Percentiles rank a stretch among this genome's conserved stretches.
phyloP scores from a whole-genome alignment of 2,888 invertebrate genomes.

The Podabrus alpinus region DNA sequence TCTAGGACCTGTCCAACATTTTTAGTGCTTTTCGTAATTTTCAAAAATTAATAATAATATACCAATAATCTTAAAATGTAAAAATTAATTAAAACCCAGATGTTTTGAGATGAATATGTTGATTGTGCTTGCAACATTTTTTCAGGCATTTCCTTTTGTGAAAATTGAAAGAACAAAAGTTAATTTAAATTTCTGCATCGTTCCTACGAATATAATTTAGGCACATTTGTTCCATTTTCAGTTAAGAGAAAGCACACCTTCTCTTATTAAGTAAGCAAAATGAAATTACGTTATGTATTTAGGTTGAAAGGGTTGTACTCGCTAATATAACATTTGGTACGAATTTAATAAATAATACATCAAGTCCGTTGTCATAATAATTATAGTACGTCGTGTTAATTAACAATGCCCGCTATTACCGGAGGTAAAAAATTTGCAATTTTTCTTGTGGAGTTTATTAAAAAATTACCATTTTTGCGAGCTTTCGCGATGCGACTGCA shows the following conservation, averaged over 20 bases:
- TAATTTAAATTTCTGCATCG: background rate
- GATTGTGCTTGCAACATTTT: no score
- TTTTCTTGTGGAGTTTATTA: background rate
- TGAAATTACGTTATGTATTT: background rate
- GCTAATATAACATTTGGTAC: background rate
- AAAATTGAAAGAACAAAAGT: background rate
- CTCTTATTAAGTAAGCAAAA: background rate
- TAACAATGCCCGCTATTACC: background rate
- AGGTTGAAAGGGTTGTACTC: background rate
- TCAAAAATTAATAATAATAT: no score
- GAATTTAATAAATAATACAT: slow-evolving; percentile 1
- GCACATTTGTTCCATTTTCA: background rate
- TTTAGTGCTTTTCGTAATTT: no score
- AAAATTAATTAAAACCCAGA: no score
- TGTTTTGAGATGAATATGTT: no score
- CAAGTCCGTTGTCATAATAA: background rate
- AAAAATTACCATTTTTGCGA: slow-evolving; percentile 12
- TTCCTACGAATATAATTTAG: background rate
- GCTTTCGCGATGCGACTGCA: slow-evolving; percentile 5
- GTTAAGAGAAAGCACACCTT: background rate
- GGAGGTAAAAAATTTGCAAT: background rate
- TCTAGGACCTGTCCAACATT: no score
- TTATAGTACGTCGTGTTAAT: background rate
- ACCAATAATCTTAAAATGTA: no score
- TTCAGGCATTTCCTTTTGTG: no score